Conservation (phyloP, 2,113 vertebrate genomes). For the Eonycteris spelaea region DNA sequence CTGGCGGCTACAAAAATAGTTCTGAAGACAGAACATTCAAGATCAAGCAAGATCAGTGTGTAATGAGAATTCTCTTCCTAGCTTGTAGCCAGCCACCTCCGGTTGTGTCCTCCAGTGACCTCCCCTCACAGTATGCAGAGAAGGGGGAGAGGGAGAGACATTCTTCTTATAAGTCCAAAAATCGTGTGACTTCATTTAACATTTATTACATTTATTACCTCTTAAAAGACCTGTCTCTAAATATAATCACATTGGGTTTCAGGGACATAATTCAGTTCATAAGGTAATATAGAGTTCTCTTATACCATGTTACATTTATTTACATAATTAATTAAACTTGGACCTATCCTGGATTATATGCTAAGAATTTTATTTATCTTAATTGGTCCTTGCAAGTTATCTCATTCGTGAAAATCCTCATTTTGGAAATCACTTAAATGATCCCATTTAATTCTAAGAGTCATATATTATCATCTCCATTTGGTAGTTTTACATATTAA, state of each 20-base stretch:
- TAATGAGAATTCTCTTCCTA: background rate
- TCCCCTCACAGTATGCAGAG: background rate
- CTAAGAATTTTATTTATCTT: background rate
- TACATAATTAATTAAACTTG: background rate
- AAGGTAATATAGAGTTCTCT: background rate
- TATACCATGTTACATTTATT: background rate
- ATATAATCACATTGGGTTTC: background rate
- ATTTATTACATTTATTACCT: background rate
- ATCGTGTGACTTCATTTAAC: background rate
- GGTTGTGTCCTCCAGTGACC: background rate
- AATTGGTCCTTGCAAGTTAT: background rate
- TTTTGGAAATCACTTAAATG: background rate
- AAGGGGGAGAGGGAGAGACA: background rate
- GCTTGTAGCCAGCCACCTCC: background rate
- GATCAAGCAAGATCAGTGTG: background rate
- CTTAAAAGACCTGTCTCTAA: background rate
- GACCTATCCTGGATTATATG: background rate
- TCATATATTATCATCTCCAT: background rate
- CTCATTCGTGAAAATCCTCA: background rate
- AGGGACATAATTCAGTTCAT: too few relatives aligned
- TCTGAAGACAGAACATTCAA: background rate
- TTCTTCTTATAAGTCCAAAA: background rate
- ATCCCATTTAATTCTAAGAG: background rate
- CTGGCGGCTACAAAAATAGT: too few relatives aligned
- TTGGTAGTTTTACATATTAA: background rate